Percentiles rank a stretch among this genome's conserved stretches.
Conservation (phyloP, 2,888 invertebrate species). For the Anarsia innoxiella region DNA sequence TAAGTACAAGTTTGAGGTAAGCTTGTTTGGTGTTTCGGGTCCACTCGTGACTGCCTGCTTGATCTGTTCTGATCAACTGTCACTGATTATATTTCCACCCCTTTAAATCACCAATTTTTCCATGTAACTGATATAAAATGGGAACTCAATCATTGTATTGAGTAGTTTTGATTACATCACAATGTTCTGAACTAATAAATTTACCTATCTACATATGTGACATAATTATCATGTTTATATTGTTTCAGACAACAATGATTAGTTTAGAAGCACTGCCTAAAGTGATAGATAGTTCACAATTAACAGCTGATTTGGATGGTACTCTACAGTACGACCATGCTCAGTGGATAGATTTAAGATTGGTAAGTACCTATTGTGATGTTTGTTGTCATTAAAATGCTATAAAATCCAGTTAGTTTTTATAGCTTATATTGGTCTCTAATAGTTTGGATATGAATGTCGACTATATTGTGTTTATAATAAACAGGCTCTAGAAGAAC, state of each 20-base stretch:
- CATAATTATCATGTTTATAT: slow-evolving; percentile 12
- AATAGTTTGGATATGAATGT: not conserved
- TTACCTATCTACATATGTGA: not conserved
- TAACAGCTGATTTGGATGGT: slow-evolving; percentile 96
- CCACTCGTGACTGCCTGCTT: no score
- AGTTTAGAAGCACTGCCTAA: slow-evolving; percentile 95
- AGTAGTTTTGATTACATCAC: not conserved
- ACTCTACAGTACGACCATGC: slow-evolving; percentile 95
- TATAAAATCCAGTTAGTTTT: no score
- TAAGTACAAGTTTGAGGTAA: slow-evolving; percentile 98
- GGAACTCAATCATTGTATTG: no score
- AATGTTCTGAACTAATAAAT: not conserved
- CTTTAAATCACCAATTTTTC: no score
- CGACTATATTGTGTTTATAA: slow-evolving; percentile 7
- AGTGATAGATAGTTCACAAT: slow-evolving; percentile 93
- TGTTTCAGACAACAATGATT: slow-evolving; percentile 92
- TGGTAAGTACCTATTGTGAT: slow-evolving; percentile 57
- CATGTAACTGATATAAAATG: no score
- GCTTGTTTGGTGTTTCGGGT: no score
- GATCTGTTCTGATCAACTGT: not conserved
- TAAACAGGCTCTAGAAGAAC: slow-evolving; percentile 92
- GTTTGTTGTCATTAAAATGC: no score
- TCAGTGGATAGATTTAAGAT: slow-evolving; percentile 96
- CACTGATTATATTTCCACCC: no score
- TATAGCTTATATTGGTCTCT: no score